Evolutionary conservation across 1,140 invertebrate genomes (phyloP).

Genomic region (Drosophila dunni): DNA sequence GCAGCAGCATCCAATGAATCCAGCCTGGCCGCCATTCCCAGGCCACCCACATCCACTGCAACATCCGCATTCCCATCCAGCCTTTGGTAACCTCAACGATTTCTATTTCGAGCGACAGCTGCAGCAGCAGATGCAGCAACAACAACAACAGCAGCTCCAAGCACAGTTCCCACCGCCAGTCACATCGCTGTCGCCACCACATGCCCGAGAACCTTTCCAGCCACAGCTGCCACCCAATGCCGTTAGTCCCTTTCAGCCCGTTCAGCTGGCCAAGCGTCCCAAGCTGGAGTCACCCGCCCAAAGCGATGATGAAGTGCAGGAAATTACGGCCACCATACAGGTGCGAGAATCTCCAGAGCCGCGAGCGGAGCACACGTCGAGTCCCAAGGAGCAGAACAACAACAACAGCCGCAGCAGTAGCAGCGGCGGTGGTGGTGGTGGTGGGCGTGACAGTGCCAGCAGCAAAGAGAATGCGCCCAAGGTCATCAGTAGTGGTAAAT

Average conservation of each 20-base stretch:
- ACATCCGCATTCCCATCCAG: constrained; percentile 51
- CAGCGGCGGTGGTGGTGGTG: not conserved
- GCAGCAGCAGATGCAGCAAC: constrained; percentile 59
- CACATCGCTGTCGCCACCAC: constrained; percentile 32
- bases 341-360: constrained; percentile 40
- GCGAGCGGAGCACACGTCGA: constrained; percentile 32
- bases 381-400: constrained; percentile 71
- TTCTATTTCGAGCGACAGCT: constrained; percentile 71
- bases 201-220: constrained; percentile 63
- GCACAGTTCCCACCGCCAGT: constrained; percentile 43
- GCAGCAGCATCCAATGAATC: constrained; percentile 48
- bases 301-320: constrained; percentile 63
- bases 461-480: constrained; percentile 73
- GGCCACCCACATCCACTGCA: constrained; percentile 51
- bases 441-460: constrained; percentile 69
- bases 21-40: constrained; percentile 61
- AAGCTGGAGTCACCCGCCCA: constrained; percentile 62
- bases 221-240: constrained; percentile 70
- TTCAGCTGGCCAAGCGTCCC: constrained; percentile 64
- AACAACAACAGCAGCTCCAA: constrained; percentile 62
- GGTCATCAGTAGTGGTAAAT: constrained; percentile 57
- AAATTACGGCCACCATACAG: constrained; percentile 54
- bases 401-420: constrained; percentile 38
- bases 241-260: constrained; percentile 66
- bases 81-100: constrained; percentile 66